Evolutionary conservation across 2,113 vertebrate genomes (phyloP).

Genomic region (Sylvilagus bachmani): DNA sequence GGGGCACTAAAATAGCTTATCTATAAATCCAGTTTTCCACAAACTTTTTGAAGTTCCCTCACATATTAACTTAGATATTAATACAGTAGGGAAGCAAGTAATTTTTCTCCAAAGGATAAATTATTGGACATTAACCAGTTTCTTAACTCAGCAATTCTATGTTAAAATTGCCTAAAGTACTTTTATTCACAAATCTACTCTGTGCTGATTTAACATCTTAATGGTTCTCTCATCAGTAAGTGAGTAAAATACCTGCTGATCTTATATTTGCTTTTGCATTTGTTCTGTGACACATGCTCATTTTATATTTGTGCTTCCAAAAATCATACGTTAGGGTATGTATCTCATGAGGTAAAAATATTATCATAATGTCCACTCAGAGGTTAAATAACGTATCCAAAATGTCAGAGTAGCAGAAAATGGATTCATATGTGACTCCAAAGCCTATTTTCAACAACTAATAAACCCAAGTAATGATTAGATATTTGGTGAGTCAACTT

Average conservation of each 20-base stretch:
- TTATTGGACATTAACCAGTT: neutral
- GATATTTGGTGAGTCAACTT: neutral
- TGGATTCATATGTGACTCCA: neutral
- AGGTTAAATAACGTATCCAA: conserved; percentile 4
- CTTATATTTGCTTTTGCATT: neutral
- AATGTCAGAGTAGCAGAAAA: neutral
- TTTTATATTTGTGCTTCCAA: conserved; percentile 7
- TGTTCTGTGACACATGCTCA: neutral
- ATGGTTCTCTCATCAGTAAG: neutral
- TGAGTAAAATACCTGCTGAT: neutral
- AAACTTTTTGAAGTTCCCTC: no score
- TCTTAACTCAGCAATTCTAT: conserved; percentile 22
- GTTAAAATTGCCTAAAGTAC: conserved; percentile 15
- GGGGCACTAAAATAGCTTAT: no score
- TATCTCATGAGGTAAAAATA: conserved; percentile 12
- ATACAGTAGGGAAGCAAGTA: neutral
- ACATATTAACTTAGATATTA: neutral
- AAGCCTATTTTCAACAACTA: conserved; percentile 37
- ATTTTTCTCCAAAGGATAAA: neutral
- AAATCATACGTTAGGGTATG: conserved; percentile 17
- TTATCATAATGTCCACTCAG: neutral
- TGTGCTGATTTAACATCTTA: neutral
- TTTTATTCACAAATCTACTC: neutral
- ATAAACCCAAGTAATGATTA: neutral
- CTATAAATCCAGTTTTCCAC: no score